These are phyloP conservation scores for Gnathonemus longibarbis DNA, from an alignment of 2,113 vertebrate genomes.

Conservation along the genomic window DNA sequence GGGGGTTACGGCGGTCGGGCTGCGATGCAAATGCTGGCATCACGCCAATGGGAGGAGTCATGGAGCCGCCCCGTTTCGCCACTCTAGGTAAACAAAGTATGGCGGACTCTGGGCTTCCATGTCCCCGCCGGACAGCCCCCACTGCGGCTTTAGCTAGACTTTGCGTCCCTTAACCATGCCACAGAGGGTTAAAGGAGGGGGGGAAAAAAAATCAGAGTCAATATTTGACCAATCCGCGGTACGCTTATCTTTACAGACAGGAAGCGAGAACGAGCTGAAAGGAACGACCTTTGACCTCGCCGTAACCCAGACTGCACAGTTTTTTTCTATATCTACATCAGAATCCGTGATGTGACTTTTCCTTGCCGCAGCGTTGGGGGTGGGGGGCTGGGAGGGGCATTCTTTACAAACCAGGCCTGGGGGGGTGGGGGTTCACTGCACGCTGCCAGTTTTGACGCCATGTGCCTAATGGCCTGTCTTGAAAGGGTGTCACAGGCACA, in stretches of 20 bases:
- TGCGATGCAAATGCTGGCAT: no score
- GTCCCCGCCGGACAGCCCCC: not conserved
- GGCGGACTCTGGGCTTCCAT: no score
- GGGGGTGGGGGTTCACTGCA: not conserved
- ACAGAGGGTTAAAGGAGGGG: not conserved
- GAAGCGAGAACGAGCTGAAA: not conserved
- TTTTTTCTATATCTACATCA: not conserved
- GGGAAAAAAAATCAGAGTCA: not conserved
- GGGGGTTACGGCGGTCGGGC: not conserved
- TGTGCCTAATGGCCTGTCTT: constrained; percentile 54
- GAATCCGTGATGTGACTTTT: not conserved
- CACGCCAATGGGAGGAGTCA: not conserved
- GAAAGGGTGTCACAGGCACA: constrained; percentile 47
- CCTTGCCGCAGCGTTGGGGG: not conserved
- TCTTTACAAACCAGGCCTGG: not conserved
- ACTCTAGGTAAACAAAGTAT: not conserved
- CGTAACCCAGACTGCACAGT: not conserved
- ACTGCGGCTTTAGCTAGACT: not conserved
- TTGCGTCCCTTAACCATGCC: not conserved
- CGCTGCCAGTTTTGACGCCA: constrained; percentile 49
- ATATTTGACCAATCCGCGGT: constrained; percentile 17
- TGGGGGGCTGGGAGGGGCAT: not conserved
- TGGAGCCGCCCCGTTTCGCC: not conserved
- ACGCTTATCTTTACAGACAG: constrained; percentile 12
- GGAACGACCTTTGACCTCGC: constrained; percentile 5